A percentile compares a stretch with the other conserved stretches of the same genome.
These are phyloP conservation scores for Anagrus nilaparvatae DNA, from an alignment of 1,140 invertebrate species.

Conservation along the genomic window DNA sequence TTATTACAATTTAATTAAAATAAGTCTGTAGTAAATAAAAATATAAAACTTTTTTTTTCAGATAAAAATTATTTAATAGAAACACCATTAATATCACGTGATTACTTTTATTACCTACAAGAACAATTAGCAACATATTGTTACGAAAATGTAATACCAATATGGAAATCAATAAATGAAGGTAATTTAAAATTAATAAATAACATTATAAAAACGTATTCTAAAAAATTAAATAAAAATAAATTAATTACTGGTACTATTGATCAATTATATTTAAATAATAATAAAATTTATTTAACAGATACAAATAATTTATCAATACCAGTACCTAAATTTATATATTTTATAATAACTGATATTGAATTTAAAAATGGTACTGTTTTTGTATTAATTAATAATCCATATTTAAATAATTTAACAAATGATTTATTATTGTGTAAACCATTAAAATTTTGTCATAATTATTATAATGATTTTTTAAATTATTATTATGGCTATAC, in stretches of 20 bases:
- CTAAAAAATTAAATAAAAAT: too few relatives aligned
- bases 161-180: not conserved
- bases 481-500: not conserved
- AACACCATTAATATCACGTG: not conserved
- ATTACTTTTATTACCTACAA: not conserved
- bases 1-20: too few relatives aligned
- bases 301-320: not conserved
- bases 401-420: too few relatives aligned
- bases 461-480: not conserved
- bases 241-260: not conserved
- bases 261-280: not conserved
- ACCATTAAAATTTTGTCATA: not conserved
- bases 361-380: not conserved
- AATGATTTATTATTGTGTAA: not conserved
- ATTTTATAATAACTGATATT: not conserved
- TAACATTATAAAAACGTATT: too few relatives aligned
- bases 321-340: not conserved
- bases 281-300: too few relatives aligned
- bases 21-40: too few relatives aligned
- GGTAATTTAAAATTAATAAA: not conserved
- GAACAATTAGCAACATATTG: not conserved
- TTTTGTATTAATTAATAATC: not conserved
- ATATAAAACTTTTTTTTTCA: too few relatives aligned
- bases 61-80: too few relatives aligned
- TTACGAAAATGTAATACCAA: not conserved